Evolutionary conservation across 1,140 invertebrate genomes (phyloP), one percentile per base, ranked within the genome.

Genomic region (Drosophila teissieri): DNA sequence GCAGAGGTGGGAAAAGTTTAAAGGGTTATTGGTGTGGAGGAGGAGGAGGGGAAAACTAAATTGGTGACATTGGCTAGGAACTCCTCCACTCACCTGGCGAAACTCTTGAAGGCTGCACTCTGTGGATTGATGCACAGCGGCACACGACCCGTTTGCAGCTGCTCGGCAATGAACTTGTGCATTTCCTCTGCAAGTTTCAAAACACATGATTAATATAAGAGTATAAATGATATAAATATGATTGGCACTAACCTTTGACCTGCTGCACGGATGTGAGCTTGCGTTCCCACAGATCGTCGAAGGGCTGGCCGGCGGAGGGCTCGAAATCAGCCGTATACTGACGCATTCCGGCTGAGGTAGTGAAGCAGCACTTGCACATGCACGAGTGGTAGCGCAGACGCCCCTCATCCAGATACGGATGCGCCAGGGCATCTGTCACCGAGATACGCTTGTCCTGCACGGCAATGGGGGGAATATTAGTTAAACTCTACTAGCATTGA

Each of bases 121-220:
- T 99, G 98, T 73, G 98, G 99, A 94, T 99, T 99, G 94, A 99
- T 99, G 94, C 98, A 99, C 57, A 99, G 94, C 78, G 99, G 98
- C 67, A 99, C 98, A 67, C 97, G 95, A 91, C 96, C 96, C 81
- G 96, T 97, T 92, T 97, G 97, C 91, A 99, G 95, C 93, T 98
- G 98, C 93, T 99, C 98, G 79, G 97, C 96, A 93, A 99, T 99
- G 94, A 99, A 99, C 94, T 98, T 98, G 94, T 99, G 98, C 94
- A 99, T 97, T 94, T 98, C 97, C 95, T 99, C 98, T 98, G 96
- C 58, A 76, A 88, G 51, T 67, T 37, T 0, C 0, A 52, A 11
- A 39, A 34, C 34, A 6, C n/a, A 10, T 14, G 45, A n/a, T 14
- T 44, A 14, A 15, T 15, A 4, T 11, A 36, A 2, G 2, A 2